These are phyloP conservation scores for Muscicapa comitata DNA, from an alignment of 2,797 vertebrate species.

Conservation along the genomic window DNA sequence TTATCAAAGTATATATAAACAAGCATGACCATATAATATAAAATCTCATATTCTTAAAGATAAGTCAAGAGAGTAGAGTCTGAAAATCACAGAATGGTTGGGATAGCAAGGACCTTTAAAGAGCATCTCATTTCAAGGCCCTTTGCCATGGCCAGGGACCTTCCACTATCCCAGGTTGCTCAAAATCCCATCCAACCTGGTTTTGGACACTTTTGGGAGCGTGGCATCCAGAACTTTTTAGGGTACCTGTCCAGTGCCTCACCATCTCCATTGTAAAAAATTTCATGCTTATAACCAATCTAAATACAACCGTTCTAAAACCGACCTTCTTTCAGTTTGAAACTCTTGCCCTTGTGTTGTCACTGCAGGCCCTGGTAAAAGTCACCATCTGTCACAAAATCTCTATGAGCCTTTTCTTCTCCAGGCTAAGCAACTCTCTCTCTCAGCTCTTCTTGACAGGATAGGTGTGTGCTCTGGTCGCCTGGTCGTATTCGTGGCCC, in stretches of 20 bases:
- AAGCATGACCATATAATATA: neutral
- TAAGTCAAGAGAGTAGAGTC: neutral
- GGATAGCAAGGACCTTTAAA: neutral
- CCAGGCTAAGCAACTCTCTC: neutral
- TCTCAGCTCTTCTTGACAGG: neutral
- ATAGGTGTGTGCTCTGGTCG: neutral
- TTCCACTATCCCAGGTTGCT: neutral
- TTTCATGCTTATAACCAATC: neutral
- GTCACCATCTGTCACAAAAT: neutral
- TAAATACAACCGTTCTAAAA: neutral
- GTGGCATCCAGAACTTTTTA: neutral
- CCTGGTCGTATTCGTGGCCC: neutral
- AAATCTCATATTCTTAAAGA: neutral
- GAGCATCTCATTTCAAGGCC: accelerated
- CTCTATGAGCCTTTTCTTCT: neutral
- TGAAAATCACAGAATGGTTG: neutral
- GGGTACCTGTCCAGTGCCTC: neutral
- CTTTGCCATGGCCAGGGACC: neutral
- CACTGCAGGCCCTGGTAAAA: neutral
- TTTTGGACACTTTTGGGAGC: neutral
- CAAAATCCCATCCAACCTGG: neutral
- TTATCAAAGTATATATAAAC: neutral
- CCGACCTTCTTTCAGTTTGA: neutral
- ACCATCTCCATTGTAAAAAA: neutral
- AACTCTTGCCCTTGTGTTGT: neutral